These are phyloP conservation scores for Plutella xylostella DNA, from an alignment of 2,888 invertebrate genomes.

Conservation along the genomic window DNA sequence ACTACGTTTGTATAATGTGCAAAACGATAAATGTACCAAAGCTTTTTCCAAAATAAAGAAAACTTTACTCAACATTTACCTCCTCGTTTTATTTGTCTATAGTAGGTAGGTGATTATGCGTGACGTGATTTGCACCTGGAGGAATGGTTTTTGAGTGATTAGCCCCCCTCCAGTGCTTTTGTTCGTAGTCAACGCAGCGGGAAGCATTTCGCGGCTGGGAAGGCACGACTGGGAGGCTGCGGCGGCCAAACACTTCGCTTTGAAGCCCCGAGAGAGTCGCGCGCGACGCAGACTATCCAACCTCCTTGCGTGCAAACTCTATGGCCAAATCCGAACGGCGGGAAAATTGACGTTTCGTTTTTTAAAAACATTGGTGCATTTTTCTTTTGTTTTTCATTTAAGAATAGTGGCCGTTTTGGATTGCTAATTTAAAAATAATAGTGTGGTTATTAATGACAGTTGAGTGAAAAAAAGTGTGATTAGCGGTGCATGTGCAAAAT, in stretches of 20 bases:
- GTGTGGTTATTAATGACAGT: conserved; percentile 25
- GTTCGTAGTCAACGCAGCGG: conserved; percentile 27
- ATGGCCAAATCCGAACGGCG: too few relatives aligned
- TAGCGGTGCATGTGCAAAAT: conserved; percentile 41
- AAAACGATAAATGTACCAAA: too few relatives aligned
- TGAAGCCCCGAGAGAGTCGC: conserved; percentile 34
- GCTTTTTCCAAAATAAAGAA: too few relatives aligned
- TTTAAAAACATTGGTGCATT: too few relatives aligned
- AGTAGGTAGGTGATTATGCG: not conserved
- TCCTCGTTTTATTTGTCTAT: too few relatives aligned
- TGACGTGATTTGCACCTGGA: conserved; percentile 2
- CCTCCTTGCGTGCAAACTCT: not conserved
- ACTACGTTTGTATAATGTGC: too few relatives aligned
- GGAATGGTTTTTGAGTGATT: conserved; percentile 26
- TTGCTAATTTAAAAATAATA: not conserved
- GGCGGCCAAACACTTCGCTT: conserved; percentile 33
- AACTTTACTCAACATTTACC: too few relatives aligned
- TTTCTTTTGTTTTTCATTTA: too few relatives aligned
- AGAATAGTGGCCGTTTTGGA: conserved; percentile 15
- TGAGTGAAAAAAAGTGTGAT: conserved; percentile 21
- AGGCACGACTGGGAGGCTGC: conserved; percentile 43
- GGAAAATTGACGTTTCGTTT: too few relatives aligned
- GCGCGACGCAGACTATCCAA: conserved; percentile 23
- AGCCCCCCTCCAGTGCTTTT: conserved; percentile 30
- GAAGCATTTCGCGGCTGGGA: conserved; percentile 43